Evolutionary conservation across 92 coral and sea anemone genomes (phyloP).

Genomic region (Umimayanthus kanabou): DNA sequence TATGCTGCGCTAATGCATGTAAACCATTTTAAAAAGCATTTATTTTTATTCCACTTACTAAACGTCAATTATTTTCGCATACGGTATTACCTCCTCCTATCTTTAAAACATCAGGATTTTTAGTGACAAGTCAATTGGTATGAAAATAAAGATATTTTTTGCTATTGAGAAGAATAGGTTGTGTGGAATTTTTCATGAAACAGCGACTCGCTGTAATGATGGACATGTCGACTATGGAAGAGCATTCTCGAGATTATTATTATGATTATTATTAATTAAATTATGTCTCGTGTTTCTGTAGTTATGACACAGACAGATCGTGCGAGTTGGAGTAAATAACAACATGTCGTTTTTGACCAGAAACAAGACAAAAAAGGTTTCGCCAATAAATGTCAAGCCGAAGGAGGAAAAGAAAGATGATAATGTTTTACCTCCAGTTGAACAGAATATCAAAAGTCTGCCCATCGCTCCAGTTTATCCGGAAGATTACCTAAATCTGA

Average conservation of each 20-base stretch:
- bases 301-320: not conserved
- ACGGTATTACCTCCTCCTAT: not conserved
- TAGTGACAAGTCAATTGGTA: not conserved
- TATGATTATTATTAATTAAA: too few relatives aligned
- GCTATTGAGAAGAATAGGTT: not conserved
- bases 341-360: conserved; percentile 10
- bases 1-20: not conserved
- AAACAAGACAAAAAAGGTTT: conserved; percentile 16
- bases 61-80: not conserved
- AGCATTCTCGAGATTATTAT: not conserved
- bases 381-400: conserved; percentile 7
- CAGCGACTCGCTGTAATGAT: not conserved
- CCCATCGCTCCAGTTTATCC: not conserved
- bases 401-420: not conserved
- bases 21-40: not conserved
- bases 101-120: too few relatives aligned
- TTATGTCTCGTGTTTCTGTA: not conserved
- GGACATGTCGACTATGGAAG: not conserved
- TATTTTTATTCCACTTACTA: not conserved
- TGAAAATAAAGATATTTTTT: too few relatives aligned
- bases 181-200: not conserved
- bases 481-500: not conserved
- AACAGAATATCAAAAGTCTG: not conserved
- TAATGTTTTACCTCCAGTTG: not conserved
- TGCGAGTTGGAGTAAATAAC: not conserved